phyloP scores from a whole-genome alignment of 2,113 vertebrate species.

The Oceanites oceanicus region DNA sequence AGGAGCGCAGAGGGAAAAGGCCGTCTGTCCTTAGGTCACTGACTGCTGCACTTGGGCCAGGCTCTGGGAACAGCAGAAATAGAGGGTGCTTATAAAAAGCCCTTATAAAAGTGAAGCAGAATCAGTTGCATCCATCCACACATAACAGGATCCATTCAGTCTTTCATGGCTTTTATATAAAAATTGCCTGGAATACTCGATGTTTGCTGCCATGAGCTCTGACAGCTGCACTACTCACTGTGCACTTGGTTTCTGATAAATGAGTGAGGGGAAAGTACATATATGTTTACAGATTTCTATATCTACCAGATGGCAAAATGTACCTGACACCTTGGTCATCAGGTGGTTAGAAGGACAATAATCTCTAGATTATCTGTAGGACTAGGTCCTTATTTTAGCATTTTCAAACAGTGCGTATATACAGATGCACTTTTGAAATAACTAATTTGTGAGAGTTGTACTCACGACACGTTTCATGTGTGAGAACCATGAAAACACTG shows the following conservation, averaged over 20 bases:
- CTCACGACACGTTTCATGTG: background rate
- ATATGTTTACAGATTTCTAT: background rate
- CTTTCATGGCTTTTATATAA: background rate
- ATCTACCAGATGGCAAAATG: background rate
- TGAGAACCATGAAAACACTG: background rate
- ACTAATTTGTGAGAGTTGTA: background rate
- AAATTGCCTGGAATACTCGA: background rate
- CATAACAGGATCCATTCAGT: background rate
- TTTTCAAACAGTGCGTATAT: background rate
- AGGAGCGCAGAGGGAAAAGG: background rate
- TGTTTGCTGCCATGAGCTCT: background rate
- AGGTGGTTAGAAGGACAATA: background rate
- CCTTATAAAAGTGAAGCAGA: background rate
- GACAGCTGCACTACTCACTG: background rate
- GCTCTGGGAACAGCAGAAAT: background rate
- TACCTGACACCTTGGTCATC: background rate
- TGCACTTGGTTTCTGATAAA: background rate
- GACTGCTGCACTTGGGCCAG: background rate
- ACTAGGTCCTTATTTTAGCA: background rate
- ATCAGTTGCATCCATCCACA: accelerated
- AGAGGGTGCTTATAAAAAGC: background rate
- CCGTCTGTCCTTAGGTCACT: background rate
- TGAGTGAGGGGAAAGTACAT: background rate
- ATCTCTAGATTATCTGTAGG: background rate
- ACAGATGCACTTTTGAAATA: background rate